Evolutionary conservation across 2,113 vertebrate species (phyloP), one percentile per base, ranked within the genome.

Genomic region (Alectura lathami): DNA sequence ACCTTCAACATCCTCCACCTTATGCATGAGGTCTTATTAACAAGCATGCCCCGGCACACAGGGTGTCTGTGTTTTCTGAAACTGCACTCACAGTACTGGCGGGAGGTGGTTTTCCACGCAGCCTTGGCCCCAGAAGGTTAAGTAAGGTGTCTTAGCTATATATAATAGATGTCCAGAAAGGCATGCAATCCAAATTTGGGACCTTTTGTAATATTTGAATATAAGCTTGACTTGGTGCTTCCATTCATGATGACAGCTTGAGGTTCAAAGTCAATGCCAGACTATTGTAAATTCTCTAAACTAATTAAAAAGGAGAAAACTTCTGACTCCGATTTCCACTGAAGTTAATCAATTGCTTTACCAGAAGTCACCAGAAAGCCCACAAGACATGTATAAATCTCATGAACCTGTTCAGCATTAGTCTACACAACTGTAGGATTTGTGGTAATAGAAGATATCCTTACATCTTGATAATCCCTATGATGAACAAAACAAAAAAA

Each of bases 1-100:
- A 79, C 17, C 9, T 40, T 30, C 14, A 72, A 64, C 24, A 72
- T 59, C 36, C 34, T 79, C 11, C 13, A 60, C 34, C 8, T 34
- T 42, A 21, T 3, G 15, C 1, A 3, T 3, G 2, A 64, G n/a
- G 16, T 51, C 48, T 66, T 45, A 22, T 8, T 59, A 79, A 81
- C 11, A 56, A 59, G 22, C n/a, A 75, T 20, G n/a, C 85, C 54
- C 4, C 2, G 64, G 64, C 51, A 79, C 0, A 0, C 4, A 4
- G 2, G 14, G 30, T 59, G 30, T 30, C n/a, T 90, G 27, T 8
- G 17, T 78, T 79, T 78, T 51, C 74, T 73, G 57, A 79, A 56
- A 53, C 29, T 40, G 30, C 38, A 34, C 53, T 89, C 57, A 30
- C 14, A n/a, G 56, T 38, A 62, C 21, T 1, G 11, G 20, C 16